Percentiles rank a stretch among this genome's conserved stretches.
Evolutionary conservation across 2,888 invertebrate species (phyloP).

Genomic region (Melieria omissa): DNA sequence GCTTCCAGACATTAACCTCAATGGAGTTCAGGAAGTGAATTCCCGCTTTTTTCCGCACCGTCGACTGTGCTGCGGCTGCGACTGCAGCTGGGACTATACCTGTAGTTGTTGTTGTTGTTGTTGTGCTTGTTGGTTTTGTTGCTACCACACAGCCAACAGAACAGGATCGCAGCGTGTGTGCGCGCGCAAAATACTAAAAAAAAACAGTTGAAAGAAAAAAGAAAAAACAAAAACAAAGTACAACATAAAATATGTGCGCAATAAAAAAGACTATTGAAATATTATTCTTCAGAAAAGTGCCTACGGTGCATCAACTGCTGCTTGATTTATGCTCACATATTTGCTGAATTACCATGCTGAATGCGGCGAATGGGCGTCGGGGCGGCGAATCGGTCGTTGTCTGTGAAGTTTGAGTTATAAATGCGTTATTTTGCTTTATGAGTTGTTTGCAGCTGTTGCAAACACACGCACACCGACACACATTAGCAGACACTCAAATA

Average conservation of each 20-base stretch:
- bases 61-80: neutral
- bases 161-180: neutral
- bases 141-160: neutral
- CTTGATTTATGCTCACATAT: conserved; percentile 25
- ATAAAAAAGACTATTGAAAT: conserved; percentile 21
- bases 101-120: neutral
- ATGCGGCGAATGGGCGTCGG: conserved; percentile 8
- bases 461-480: too few species aligned
- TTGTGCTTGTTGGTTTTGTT: neutral
- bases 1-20: conserved; percentile 31
- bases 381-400: neutral
- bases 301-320: conserved; percentile 8
- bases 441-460: conserved; percentile 3
- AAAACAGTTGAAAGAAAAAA: neutral
- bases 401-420: neutral
- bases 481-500: too few species aligned
- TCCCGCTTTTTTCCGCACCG: neutral
- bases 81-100: neutral
- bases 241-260: conserved; percentile 25
- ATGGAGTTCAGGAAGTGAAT: conserved; percentile 19
- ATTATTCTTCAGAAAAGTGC: conserved; percentile 28
- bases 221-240: too few species aligned
- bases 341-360: conserved; percentile 12
- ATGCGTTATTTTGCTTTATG: conserved; percentile 2
- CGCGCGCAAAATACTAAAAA: neutral